Base-by-base conservation (phyloP, 2,797 vertebrate species). In the Etheostoma nigrum region DNA sequence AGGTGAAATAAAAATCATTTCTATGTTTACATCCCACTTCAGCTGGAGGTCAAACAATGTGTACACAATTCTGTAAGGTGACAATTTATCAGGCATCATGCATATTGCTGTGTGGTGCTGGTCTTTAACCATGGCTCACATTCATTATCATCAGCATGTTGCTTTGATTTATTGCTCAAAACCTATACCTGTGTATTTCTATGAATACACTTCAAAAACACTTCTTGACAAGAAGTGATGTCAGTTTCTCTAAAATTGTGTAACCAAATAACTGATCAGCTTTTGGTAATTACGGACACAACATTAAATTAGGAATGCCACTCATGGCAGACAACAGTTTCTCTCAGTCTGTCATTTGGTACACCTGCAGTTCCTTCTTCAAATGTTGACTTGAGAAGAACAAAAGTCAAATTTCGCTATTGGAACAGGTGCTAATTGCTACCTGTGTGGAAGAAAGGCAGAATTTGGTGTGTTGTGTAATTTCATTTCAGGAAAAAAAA, bases 341-440 rank as follows among this genome's bases (percentile, higher is more conserved):
- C 33, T 23, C 60, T 49, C 64, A 51, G 52, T 72, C 44, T 71
- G 48, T 78, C 47, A 59, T 78, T 69, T 51, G 18, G 52, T 47
- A 66, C 70, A 84, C 72, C 84, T 89, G 67, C 76, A 36, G 76
- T 42, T 68, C 44, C 25, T 59, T 44, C 21, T 25, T 66, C 52
- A 68, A 78, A 70, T 33, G 48, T 30, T 63, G 30, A 59, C 66
- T 53, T 30, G n/a, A 64, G 79, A 69, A 64, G 5, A 67, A 74
- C 44, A 47, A n/a, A 45, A 51, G 66, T 36, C 68, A 65, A 57
- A 72, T 62, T 67, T 72, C 51, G 60, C 67, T 15, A n/a, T 15
- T 33, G 67, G 72, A 67, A 69, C 60, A 53, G n/a, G 48, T 78
- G 62, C 65, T 80, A 77, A 85, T 79, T 88, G 71, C 58, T 77